These are phyloP conservation scores for Paratrypauchen microcephalus DNA, from an alignment of 2,797 vertebrate species.

Conservation along the genomic window DNA sequence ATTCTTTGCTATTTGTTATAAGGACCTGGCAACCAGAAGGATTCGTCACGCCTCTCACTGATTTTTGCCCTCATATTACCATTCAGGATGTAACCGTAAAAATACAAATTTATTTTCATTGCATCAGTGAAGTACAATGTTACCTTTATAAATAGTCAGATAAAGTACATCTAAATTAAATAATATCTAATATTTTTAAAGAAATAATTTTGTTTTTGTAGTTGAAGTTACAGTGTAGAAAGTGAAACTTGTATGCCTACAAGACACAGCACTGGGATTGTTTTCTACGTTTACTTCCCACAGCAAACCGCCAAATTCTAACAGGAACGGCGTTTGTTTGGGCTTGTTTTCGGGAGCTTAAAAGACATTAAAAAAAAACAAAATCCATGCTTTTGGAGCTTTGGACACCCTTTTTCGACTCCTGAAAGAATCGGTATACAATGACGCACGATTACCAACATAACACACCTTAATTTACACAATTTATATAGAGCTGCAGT, in stretches of 20 bases:
- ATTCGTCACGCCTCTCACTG: not conserved
- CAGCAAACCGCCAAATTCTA: slow-evolving; percentile 64
- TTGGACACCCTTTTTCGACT: slow-evolving; percentile 14
- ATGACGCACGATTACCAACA: not conserved
- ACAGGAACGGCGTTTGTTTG: slow-evolving; percentile 17
- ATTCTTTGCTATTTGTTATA: not conserved
- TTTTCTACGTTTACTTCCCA: fast-evolving
- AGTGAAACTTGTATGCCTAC: not conserved
- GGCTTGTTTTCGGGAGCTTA: not conserved
- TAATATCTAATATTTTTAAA: not conserved
- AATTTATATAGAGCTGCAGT: not conserved
- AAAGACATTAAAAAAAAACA: not conserved
- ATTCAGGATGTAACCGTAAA: slow-evolving; percentile 19
- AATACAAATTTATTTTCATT: not conserved
- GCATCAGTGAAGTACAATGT: not conserved
- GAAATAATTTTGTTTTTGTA: not conserved
- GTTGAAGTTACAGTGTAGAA: not conserved
- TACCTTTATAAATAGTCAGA: not conserved
- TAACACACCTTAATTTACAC: not conserved
- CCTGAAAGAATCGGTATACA: not conserved
- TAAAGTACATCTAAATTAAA: not conserved
- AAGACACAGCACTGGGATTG: slow-evolving; percentile 27
- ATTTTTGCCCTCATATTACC: fast-evolving
- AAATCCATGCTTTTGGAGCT: not conserved
- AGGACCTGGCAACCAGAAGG: slow-evolving; percentile 50